A percentile compares a stretch with the other conserved stretches of the same genome.
Evolutionary conservation across 2,113 vertebrate genomes (phyloP).

Genomic region (Abramis brama): DNA sequence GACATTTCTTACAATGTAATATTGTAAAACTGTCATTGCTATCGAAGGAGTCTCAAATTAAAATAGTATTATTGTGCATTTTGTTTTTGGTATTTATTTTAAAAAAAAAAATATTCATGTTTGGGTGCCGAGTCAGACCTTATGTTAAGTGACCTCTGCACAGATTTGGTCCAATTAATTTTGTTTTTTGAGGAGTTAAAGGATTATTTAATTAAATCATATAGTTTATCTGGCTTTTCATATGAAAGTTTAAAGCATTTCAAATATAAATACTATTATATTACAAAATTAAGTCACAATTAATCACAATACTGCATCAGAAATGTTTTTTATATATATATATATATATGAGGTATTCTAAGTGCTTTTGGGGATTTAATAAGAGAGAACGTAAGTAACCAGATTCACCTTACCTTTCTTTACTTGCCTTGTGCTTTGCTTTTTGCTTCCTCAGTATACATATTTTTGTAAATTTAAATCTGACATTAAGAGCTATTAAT

Average conservation of each 20-base stretch:
- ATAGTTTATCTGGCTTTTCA: not conserved
- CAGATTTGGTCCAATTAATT: not conserved
- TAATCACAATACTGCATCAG: not conserved
- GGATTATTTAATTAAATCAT: too few species aligned
- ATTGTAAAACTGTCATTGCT: not conserved
- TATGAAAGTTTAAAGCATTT: not conserved
- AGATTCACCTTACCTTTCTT: not conserved
- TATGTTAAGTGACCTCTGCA: not conserved
- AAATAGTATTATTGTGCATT: not conserved
- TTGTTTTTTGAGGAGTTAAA: not conserved
- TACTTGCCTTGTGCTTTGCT: conserved; percentile 42
- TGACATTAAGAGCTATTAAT: conserved; percentile 62
- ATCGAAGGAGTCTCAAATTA: not conserved
- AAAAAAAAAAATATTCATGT: too few species aligned
- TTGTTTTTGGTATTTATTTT: not conserved
- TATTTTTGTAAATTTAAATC: conserved; percentile 18
- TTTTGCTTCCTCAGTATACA: not conserved
- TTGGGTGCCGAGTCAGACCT: too few species aligned
- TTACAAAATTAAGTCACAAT: not conserved
- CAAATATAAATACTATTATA: not conserved
- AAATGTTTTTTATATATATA: too few species aligned
- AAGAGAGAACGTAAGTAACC: not conserved
- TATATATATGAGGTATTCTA: not conserved
- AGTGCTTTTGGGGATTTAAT: not conserved
- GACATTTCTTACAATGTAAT: not conserved